These are phyloP conservation scores for Botia kubotai DNA, from an alignment of 2,797 vertebrate genomes.

Conservation along the genomic window DNA sequence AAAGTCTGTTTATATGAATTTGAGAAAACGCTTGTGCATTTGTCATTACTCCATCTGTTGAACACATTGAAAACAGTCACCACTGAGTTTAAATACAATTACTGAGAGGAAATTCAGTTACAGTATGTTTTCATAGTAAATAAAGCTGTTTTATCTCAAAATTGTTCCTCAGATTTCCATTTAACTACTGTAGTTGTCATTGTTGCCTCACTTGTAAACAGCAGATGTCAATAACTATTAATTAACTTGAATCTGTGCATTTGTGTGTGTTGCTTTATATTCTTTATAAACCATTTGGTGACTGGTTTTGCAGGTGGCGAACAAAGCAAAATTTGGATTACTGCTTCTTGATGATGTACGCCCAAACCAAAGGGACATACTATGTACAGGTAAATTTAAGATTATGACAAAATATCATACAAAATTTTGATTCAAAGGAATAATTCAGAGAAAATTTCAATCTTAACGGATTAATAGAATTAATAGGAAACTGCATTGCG, in stretches of 20 bases:
- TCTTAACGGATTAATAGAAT: too few relatives aligned
- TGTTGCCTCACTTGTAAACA: background rate
- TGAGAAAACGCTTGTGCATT: background rate
- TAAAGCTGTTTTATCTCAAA: background rate
- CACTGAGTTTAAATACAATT: background rate
- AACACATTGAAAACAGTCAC: background rate
- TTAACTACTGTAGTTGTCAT: background rate
- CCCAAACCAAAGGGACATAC: slow-evolving; percentile 96
- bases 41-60: background rate
- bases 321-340: slow-evolving; percentile 99
- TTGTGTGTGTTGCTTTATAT: slow-evolving; percentile 12
- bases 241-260: slow-evolving; percentile 7
- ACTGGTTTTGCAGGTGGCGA: slow-evolving; percentile 84
- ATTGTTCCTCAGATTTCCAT: background rate
- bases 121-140: background rate
- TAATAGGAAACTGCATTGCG: too few relatives aligned
- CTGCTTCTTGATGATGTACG: slow-evolving; percentile 99
- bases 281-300: background rate
- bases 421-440: too few relatives aligned
- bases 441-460: too few relatives aligned
- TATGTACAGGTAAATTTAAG: slow-evolving; percentile 88
- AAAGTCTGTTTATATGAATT: background rate
- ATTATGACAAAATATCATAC: too few relatives aligned
- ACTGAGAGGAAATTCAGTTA: background rate
- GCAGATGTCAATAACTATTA: background rate